These are phyloP conservation scores for Solenopsis fugax DNA, from an alignment of 1,140 invertebrate species.

Conservation along the genomic window DNA sequence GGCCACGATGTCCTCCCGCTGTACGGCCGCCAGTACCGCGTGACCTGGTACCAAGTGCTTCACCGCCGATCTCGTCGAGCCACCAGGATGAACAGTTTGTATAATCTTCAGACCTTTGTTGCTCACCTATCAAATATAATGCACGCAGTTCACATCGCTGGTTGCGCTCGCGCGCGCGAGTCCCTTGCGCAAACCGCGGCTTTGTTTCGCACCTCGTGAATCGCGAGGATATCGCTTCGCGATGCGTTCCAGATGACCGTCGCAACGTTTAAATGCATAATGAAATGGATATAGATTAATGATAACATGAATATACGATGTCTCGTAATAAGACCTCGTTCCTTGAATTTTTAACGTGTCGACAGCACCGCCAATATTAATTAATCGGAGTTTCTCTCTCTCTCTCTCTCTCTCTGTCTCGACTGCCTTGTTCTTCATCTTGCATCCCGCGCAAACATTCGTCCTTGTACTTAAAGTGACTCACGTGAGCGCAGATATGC, in stretches of 20 bases:
- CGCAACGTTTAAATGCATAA: neutral
- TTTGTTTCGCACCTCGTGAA: conserved; percentile 17
- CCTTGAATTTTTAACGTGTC: neutral
- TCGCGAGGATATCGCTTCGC: neutral
- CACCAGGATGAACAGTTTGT: conserved; percentile 90
- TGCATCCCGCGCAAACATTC: conserved; percentile 14
- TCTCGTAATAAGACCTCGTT: neutral
- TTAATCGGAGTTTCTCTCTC: conserved; percentile 10
- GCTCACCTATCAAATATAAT: conserved; percentile 90
- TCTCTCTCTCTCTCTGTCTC: neutral
- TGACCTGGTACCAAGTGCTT: conserved; percentile 98
- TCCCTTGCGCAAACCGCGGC: conserved; percentile 23
- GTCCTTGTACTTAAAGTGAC: conserved; percentile 56
- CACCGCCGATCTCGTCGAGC: conserved; percentile 89
- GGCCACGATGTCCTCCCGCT: conserved; percentile 96
- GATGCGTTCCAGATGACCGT: conserved; percentile 12
- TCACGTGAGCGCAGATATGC: conserved; percentile 45
- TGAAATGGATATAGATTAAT: neutral
- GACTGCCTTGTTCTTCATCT: conserved; percentile 76
- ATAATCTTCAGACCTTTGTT: conserved; percentile 97
- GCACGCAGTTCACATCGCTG: conserved; percentile 45
- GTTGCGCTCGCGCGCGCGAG: conserved; percentile 22
- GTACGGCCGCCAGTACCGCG: conserved; percentile 95
- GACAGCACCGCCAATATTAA: too few relatives aligned
- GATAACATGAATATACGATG: neutral